phyloP scores from a whole-genome alignment of 2,888 invertebrate genomes.

The Drosophila acutilabella region DNA sequence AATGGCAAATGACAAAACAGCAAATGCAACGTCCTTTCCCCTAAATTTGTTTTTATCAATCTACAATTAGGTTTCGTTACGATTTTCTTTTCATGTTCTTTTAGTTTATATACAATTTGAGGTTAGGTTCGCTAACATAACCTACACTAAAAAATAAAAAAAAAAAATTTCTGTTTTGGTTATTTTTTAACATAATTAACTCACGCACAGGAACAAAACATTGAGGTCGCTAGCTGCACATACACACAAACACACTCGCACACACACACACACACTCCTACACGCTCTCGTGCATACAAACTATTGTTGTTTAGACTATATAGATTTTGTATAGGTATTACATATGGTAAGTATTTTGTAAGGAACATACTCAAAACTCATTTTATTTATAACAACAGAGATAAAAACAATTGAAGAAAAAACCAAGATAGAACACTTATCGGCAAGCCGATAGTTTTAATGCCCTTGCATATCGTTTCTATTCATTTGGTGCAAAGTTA shows the following conservation, averaged over 20 bases:
- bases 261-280: conserved; percentile 9
- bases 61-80: conserved; percentile 23
- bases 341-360: conserved; percentile 38
- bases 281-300: conserved; percentile 2
- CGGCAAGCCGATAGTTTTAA: conserved; percentile 9
- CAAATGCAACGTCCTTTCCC: conserved; percentile 39
- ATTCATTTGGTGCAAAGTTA: background rate
- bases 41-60: background rate
- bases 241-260: conserved; percentile 15
- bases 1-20: conserved; percentile 49
- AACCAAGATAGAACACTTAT: conserved; percentile 5
- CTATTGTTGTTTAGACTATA: conserved; percentile 13
- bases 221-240: conserved; percentile 49
- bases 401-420: conserved; percentile 3
- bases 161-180: background rate
- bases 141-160: conserved; percentile 1
- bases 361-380: conserved; percentile 44
- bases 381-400: conserved; percentile 34
- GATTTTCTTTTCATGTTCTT: background rate
- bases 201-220: conserved; percentile 55
- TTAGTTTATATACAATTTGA: conserved; percentile 37
- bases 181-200: conserved; percentile 25
- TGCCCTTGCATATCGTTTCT: conserved; percentile 12
- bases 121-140: conserved; percentile 17
- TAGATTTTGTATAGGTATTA: conserved; percentile 13